Percentiles rank a stretch among this genome's conserved stretches.
phyloP scores from a whole-genome alignment of 1,140 invertebrate genomes.

The Helicoverpa zea region DNA sequence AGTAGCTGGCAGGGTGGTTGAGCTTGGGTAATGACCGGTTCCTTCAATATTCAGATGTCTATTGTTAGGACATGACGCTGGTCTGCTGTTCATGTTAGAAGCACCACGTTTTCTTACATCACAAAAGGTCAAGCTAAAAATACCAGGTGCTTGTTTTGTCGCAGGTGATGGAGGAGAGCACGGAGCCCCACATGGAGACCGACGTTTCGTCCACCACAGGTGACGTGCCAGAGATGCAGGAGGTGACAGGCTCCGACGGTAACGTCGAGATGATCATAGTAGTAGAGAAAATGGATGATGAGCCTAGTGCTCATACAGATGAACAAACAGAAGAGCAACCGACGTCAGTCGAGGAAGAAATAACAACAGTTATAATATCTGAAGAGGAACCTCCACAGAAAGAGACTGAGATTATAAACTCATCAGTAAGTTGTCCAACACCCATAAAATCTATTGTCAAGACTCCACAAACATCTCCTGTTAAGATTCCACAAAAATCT shows the following conservation, averaged over 20 bases:
- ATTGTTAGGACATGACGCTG: constrained; percentile 58
- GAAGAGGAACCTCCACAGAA: constrained; percentile 23
- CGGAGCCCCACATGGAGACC: constrained; percentile 76
- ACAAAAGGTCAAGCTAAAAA: constrained; percentile 67
- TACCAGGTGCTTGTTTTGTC: constrained; percentile 64
- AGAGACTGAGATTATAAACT: not conserved
- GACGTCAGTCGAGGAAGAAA: not conserved
- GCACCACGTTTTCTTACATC: constrained; percentile 58
- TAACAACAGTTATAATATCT: not conserved
- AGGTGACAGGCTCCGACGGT: constrained; percentile 64
- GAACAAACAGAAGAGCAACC: not conserved
- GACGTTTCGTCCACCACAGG: constrained; percentile 76
- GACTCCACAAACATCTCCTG: constrained; percentile 9
- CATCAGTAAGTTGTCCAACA: not conserved
- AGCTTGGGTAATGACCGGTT: constrained; percentile 80
- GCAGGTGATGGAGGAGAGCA: constrained; percentile 79
- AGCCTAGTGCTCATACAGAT: constrained; percentile 22
- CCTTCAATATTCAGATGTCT: constrained; percentile 64
- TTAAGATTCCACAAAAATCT: constrained; percentile 2
- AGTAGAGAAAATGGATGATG: constrained; percentile 72
- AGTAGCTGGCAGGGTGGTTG: constrained; percentile 70
- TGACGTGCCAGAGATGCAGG: constrained; percentile 66
- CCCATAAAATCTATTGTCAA: constrained; percentile 2
- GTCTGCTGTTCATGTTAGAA: constrained; percentile 43
- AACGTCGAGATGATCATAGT: constrained; percentile 73